Conservation (phyloP, 1,140 invertebrate genomes). For the Drosophila equinoxialis region DNA sequence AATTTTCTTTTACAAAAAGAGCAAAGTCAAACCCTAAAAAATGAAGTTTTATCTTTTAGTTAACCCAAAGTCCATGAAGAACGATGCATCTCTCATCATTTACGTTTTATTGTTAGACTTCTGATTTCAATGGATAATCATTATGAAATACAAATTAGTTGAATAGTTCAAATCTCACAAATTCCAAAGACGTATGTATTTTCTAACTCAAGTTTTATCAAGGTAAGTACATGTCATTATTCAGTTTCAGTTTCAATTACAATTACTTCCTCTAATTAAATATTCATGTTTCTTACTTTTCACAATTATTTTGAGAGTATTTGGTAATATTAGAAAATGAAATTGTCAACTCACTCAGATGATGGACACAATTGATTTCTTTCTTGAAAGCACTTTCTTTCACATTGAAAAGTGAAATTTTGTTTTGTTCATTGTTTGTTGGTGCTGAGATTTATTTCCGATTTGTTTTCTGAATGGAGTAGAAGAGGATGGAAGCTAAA, state of each 20-base stretch:
- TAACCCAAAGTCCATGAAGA: not conserved
- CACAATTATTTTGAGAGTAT: slow-evolving; percentile 18
- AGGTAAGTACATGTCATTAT: too few relatives aligned
- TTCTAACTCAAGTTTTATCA: too few relatives aligned
- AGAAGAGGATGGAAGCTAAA: not conserved
- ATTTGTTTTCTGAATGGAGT: not conserved
- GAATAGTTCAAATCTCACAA: too few relatives aligned
- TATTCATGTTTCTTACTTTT: not conserved
- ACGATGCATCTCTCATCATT: too few relatives aligned
- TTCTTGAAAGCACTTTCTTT: slow-evolving; percentile 12
- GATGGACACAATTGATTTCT: slow-evolving; percentile 41
- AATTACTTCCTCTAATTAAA: slow-evolving; percentile 21
- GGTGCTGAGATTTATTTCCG: not conserved
- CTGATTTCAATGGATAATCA: too few relatives aligned
- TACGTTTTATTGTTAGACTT: too few relatives aligned
- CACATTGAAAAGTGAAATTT: slow-evolving; percentile 43
- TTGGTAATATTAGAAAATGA: slow-evolving; percentile 67
- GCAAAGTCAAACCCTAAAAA: not conserved
- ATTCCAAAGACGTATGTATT: too few relatives aligned
- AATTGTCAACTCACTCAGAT: slow-evolving; percentile 22
- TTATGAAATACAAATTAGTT: too few relatives aligned
- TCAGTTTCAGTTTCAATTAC: not conserved
- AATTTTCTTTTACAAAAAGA: slow-evolving; percentile 42
- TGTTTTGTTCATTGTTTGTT: not conserved
- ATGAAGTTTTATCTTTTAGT: not conserved